These are phyloP conservation scores for Psylliodes chrysocephalus DNA, from an alignment of 2,888 invertebrate species.

Conservation along the genomic window DNA sequence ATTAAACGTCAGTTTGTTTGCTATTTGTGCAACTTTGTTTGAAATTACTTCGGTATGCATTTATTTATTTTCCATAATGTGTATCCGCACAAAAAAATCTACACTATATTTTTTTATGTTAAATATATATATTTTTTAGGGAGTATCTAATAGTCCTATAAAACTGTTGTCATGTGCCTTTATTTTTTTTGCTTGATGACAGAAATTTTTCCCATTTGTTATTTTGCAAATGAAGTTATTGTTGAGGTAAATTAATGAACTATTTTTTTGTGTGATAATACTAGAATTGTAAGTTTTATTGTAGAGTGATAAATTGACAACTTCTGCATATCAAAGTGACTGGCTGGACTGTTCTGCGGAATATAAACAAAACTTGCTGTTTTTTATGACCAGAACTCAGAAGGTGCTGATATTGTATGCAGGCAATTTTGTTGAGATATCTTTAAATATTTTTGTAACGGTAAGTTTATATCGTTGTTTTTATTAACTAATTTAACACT, in stretches of 20 bases:
- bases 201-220: slow-evolving; percentile 69
- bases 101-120: no score
- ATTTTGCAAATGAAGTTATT: slow-evolving; percentile 51
- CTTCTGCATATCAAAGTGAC: slow-evolving; percentile 64
- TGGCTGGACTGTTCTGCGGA: slow-evolving; percentile 58
- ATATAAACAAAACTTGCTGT: slow-evolving; percentile 63
- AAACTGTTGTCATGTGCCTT: slow-evolving; percentile 64
- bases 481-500: no score
- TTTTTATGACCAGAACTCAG: slow-evolving; percentile 65
- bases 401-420: slow-evolving; percentile 67
- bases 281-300: slow-evolving; percentile 19
- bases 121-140: no score
- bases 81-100: no score
- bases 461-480: no score
- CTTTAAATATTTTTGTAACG: slow-evolving; percentile 67
- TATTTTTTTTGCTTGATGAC: slow-evolving; percentile 68
- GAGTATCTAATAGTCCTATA: no score
- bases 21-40: slow-evolving; percentile 60
- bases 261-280: not conserved
- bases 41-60: no score
- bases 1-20: slow-evolving; percentile 53
- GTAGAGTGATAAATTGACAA: slow-evolving; percentile 64
- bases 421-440: slow-evolving; percentile 66
- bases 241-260: not conserved
- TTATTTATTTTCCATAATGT: no score